Evolutionary conservation across 2,797 vertebrate genomes (phyloP).

Genomic region (Eulemur albifrons): DNA sequence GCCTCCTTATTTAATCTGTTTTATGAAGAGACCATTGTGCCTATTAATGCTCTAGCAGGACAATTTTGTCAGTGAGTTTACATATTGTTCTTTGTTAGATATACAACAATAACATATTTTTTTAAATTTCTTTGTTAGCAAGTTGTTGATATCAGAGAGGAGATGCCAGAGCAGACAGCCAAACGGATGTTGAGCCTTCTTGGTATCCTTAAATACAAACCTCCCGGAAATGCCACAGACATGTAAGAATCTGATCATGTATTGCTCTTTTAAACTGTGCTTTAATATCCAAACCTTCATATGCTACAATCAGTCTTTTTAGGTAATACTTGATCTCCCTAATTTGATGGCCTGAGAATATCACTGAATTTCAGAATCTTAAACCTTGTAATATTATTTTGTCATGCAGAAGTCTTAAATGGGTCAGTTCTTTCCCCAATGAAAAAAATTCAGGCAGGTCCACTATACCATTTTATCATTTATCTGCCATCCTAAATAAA

Average conservation of each 20-base stretch:
- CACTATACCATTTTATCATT: not conserved
- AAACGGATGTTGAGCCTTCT: constrained; percentile 94
- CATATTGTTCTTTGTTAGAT: constrained; percentile 62
- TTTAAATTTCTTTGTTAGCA: constrained; percentile 87
- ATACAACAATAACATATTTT: constrained; percentile 42
- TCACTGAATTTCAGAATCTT: constrained; percentile 21
- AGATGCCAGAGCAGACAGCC: constrained; percentile 95
- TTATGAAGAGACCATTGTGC: constrained; percentile 62
- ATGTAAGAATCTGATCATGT: constrained; percentile 87
- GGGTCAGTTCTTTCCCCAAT: constrained; percentile 37
- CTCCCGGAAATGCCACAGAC: constrained; percentile 89
- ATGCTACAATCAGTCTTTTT: not conserved
- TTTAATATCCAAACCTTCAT: not conserved
- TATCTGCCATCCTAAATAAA: constrained; percentile 10
- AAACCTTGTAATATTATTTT: constrained; percentile 30
- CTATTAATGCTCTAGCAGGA: not conserved
- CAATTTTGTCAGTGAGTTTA: constrained; percentile 47
- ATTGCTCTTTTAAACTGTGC: not conserved
- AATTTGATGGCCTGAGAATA: not conserved
- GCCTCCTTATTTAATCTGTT: not conserved
- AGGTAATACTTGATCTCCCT: not conserved
- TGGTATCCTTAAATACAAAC: constrained; percentile 96
- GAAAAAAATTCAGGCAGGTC: constrained; percentile 1
- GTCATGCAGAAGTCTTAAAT: constrained; percentile 21
- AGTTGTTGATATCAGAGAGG: constrained; percentile 95